phyloP scores from a whole-genome alignment of 2,888 invertebrate species.

The Drosophila cognata region DNA sequence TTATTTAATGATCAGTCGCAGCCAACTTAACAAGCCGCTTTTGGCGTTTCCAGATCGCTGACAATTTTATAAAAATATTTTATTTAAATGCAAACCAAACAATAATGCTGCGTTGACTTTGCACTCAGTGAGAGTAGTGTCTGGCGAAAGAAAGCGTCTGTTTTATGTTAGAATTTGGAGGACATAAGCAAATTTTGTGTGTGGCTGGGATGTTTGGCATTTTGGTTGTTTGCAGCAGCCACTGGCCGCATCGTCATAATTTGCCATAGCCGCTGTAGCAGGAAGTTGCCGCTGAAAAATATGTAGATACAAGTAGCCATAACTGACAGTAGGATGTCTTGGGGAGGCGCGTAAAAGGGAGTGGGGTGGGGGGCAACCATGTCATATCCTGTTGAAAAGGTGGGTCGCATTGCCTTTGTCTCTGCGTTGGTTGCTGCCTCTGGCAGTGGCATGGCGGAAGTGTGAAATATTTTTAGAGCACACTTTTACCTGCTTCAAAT shows the following conservation, averaged over 20 bases:
- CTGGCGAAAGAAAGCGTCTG: constrained; percentile 30
- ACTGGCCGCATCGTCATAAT: constrained; percentile 64
- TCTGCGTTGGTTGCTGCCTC: background rate
- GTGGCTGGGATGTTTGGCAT: constrained; percentile 47
- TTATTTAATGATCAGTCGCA: background rate
- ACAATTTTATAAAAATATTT: background rate
- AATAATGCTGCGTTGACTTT: constrained; percentile 5
- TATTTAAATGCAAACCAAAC: background rate
- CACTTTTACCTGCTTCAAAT: constrained; percentile 55
- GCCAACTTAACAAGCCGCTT: background rate
- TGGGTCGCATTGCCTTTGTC: constrained; percentile 26
- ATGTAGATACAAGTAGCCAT: constrained; percentile 47
- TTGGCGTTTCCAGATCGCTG: constrained; percentile 4
- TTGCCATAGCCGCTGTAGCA: constrained; percentile 58
- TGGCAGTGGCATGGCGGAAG: constrained; percentile 55
- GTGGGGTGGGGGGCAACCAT: constrained; percentile 39
- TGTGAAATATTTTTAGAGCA: constrained; percentile 73
- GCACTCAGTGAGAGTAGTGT: constrained; percentile 9
- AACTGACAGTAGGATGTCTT: background rate
- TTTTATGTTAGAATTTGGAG: constrained; percentile 47
- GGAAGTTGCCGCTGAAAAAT: constrained; percentile 63
- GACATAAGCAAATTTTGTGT: constrained; percentile 37
- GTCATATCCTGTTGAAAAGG: constrained; percentile 77
- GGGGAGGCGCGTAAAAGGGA: background rate
- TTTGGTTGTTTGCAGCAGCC: constrained; percentile 44